Conservation (phyloP, 1,140 invertebrate genomes). For the Bombus polaris region DNA sequence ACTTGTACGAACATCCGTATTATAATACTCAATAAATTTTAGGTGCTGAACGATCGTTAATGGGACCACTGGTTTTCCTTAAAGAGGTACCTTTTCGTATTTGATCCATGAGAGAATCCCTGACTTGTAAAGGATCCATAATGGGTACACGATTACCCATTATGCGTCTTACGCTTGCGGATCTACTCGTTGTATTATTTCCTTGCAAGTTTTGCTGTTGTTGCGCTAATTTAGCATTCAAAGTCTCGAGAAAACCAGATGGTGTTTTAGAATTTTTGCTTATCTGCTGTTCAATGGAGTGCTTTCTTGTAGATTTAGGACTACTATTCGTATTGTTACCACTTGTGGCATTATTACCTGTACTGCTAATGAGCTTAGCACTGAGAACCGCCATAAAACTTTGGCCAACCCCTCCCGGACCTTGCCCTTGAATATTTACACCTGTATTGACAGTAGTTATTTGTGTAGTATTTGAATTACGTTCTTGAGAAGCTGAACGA, state of each 20-base stretch:
- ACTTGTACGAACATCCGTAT: slow-evolving; percentile 52
- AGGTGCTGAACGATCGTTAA: slow-evolving; percentile 87
- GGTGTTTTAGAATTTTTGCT: slow-evolving; percentile 77
- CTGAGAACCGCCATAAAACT: slow-evolving; percentile 89
- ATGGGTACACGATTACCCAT: slow-evolving; percentile 80
- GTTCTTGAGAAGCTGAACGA: slow-evolving; percentile 71
- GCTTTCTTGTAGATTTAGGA: slow-evolving; percentile 73
- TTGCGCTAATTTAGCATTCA: slow-evolving; percentile 89
- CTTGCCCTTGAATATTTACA: slow-evolving; percentile 66
- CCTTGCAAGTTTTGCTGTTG: slow-evolving; percentile 80
- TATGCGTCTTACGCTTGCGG: slow-evolving; percentile 88
- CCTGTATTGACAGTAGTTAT: slow-evolving; percentile 60
- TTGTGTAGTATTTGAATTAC: slow-evolving; percentile 73
- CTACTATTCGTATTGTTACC: slow-evolving; percentile 77
- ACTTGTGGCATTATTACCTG: slow-evolving; percentile 65
- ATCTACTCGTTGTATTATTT: slow-evolving; percentile 86
- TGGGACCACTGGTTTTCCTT: slow-evolving; percentile 86
- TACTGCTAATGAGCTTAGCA: slow-evolving; percentile 86
- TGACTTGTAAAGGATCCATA: slow-evolving; percentile 83
- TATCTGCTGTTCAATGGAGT: slow-evolving; percentile 67
- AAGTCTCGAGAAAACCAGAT: slow-evolving; percentile 87
- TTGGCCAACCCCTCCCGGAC: slow-evolving; percentile 83
- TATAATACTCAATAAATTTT: slow-evolving; percentile 84
- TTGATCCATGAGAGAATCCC: slow-evolving; percentile 93
- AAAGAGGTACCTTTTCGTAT: slow-evolving; percentile 92